Evolutionary conservation across 1,140 invertebrate genomes (phyloP).

Genomic region (Oscheius sp.): DNA sequence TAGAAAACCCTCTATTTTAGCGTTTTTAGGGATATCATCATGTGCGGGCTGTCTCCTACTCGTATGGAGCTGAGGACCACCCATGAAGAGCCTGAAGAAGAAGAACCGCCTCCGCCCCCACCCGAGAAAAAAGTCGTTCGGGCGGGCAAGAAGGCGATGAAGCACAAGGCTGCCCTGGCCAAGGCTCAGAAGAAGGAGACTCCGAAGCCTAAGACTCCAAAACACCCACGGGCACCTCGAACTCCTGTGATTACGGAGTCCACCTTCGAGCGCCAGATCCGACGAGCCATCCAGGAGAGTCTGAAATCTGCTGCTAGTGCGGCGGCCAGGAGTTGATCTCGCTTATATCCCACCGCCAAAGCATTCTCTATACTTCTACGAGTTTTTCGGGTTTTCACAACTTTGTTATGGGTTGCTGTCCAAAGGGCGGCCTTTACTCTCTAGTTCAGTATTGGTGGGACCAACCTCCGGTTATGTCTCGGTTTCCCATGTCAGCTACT

Average conservation of each 20-base stretch:
- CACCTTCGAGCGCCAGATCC: background rate
- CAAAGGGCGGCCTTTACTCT: too few species aligned
- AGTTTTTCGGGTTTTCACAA: too few species aligned
- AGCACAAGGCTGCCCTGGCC: background rate
- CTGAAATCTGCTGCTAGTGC: background rate
- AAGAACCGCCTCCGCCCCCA: too few species aligned
- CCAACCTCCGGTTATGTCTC: background rate
- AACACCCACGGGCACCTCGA: background rate
- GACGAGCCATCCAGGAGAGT: conserved; percentile 1
- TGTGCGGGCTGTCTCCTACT: too few species aligned
- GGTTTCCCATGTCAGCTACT: background rate
- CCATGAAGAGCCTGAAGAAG: too few species aligned
- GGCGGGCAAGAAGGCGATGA: background rate
- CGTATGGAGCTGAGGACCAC: too few species aligned
- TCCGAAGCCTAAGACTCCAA: background rate
- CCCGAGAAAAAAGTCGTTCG: background rate
- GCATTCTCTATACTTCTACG: too few species aligned
- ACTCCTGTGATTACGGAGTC: background rate
- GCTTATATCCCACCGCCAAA: too few species aligned
- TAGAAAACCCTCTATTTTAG: too few species aligned
- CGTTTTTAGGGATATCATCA: too few species aligned
- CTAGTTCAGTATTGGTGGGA: background rate
- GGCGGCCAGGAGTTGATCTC: too few species aligned
- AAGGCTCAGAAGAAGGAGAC: background rate
- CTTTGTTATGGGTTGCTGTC: too few species aligned